phyloP scores from a whole-genome alignment of 37 sponge, comb jelly and placozoan species.

The Halichondria panicea region DNA sequence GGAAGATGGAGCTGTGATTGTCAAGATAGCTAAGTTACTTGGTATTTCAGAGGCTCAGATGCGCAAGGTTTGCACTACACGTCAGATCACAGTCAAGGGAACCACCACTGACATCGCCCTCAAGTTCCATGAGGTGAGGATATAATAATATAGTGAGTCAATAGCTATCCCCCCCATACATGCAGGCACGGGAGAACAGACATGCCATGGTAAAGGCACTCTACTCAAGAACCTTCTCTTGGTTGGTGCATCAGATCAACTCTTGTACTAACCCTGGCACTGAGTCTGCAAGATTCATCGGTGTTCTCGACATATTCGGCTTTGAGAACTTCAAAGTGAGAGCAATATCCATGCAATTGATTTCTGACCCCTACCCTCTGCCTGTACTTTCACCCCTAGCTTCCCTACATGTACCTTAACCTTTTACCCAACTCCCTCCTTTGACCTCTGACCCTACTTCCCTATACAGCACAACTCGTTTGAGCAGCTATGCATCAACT shows the following conservation, averaged over 20 bases:
- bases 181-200: slow-evolving; percentile 86
- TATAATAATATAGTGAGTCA: not conserved
- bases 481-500: slow-evolving; percentile 98
- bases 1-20: slow-evolving; percentile 44
- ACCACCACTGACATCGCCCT: slow-evolving; percentile 81
- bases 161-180: not conserved
- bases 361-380: not conserved
- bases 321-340: slow-evolving; percentile 91
- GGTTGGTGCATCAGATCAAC: slow-evolving; percentile 94
- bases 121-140: slow-evolving; percentile 76
- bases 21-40: slow-evolving; percentile 74
- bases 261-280: slow-evolving; percentile 86
- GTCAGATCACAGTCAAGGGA: slow-evolving; percentile 86
- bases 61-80: slow-evolving; percentile 63
- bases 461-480: slow-evolving; percentile 83
- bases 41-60: slow-evolving; percentile 64
- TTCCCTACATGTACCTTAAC: not conserved
- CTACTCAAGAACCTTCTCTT: slow-evolving; percentile 89
- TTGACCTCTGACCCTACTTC: too few relatives aligned
- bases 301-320: slow-evolving; percentile 95
- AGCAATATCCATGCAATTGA: not conserved
- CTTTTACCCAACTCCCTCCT: not conserved
- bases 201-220: slow-evolving; percentile 96
- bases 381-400: not conserved
- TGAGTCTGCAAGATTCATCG: slow-evolving; percentile 78